Conservation (phyloP, 2,888 invertebrate genomes). For the Beris chalybata region DNA sequence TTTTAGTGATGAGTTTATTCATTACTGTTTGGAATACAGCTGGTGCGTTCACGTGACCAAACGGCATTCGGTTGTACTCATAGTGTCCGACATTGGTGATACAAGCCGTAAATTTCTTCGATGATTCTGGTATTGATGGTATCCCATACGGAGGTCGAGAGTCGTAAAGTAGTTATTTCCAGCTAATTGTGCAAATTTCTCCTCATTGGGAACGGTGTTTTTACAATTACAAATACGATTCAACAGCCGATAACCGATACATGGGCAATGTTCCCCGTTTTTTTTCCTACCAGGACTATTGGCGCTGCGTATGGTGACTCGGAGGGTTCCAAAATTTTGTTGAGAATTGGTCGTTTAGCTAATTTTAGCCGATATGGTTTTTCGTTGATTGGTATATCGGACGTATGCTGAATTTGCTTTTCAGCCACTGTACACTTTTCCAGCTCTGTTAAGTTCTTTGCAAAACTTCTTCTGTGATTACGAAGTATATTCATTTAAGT, state of each 20-base stretch:
- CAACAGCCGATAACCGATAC: neutral
- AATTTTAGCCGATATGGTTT: neutral
- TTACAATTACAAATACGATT: neutral
- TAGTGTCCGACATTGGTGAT: slow-evolving; percentile 5
- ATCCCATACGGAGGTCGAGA: slow-evolving; percentile 13
- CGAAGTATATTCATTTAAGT: neutral
- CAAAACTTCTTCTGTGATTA: neutral
- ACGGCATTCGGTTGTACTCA: slow-evolving; percentile 13
- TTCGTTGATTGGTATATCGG: too few relatives aligned
- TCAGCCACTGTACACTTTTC: neutral
- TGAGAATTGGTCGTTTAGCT: neutral
- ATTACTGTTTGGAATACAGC: slow-evolving; percentile 21
- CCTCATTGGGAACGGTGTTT: slow-evolving; percentile 8
- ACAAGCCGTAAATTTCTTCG: slow-evolving; percentile 4
- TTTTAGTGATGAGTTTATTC: slow-evolving; percentile 3
- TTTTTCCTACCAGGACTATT: neutral
- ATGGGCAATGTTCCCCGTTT: neutral
- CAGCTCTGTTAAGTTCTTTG: neutral
- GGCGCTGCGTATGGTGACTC: neutral
- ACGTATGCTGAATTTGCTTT: neutral
- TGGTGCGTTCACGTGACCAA: slow-evolving; percentile 8
- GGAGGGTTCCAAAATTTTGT: neutral
- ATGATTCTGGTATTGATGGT: slow-evolving; percentile 5
- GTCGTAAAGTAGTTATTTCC: slow-evolving; percentile 16
- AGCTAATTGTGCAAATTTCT: neutral